Percentiles rank a stretch among this genome's conserved stretches.
phyloP scores from a whole-genome alignment of 2,797 vertebrate species.

The Pteropus rufus region DNA sequence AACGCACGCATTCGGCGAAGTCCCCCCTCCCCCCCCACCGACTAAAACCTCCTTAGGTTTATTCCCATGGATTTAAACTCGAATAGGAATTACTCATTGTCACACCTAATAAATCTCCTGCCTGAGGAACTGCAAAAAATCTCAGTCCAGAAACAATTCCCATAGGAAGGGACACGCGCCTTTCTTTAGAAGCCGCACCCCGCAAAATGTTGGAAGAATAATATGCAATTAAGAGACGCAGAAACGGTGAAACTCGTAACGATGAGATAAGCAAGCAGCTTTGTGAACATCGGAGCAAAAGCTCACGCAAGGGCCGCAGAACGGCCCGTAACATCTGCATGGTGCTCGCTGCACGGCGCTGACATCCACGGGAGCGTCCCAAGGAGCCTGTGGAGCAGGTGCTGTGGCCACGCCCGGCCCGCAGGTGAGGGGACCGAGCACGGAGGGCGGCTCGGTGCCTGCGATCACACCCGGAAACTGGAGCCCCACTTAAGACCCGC shows the following conservation, averaged over 20 bases:
- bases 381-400: fast-evolving
- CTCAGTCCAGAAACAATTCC: not conserved
- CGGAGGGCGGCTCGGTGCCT: not conserved
- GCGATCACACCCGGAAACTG: fast-evolving
- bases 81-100: not conserved
- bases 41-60: not conserved
- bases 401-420: fast-evolving
- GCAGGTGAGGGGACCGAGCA: not conserved
- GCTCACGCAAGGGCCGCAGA: not conserved
- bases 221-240: not conserved
- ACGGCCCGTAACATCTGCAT: too few species aligned
- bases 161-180: not conserved
- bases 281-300: not conserved
- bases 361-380: too few species aligned
- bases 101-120: not conserved
- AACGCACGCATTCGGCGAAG: not conserved
- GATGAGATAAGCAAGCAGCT: too few species aligned
- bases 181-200: not conserved
- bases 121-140: not conserved
- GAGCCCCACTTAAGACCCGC: too few species aligned
- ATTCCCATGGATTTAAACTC: not conserved
- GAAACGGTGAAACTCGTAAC: not conserved
- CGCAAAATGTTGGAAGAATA: not conserved
- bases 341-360: not conserved
- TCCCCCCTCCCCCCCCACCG: too few species aligned